These are phyloP conservation scores for Dasysyrphus tricinctus DNA, from an alignment of 2,888 invertebrate species.

Conservation along the genomic window DNA sequence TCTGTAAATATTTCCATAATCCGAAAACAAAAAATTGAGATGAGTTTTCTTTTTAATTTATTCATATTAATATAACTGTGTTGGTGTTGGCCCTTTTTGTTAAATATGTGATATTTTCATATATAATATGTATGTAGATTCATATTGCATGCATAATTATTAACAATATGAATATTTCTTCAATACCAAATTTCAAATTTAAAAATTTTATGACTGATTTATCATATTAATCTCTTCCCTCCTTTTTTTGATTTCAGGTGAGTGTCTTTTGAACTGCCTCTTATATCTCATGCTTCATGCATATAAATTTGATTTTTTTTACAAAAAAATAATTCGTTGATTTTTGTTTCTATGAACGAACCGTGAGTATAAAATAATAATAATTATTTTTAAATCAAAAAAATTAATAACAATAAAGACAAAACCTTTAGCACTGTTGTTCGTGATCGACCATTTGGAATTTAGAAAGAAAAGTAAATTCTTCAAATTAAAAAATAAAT, in stretches of 20 bases:
- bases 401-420: slow-evolving; percentile 14
- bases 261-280: slow-evolving; percentile 23
- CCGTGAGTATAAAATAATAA: slow-evolving; percentile 8
- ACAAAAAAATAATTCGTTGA: background rate
- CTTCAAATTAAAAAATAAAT: background rate
- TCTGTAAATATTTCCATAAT: background rate
- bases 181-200: background rate
- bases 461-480: background rate
- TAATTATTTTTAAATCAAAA: slow-evolving; percentile 25
- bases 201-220: slow-evolving; percentile 14
- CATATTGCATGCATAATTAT: slow-evolving; percentile 60
- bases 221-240: slow-evolving; percentile 14
- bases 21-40: background rate
- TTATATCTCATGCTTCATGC: background rate
- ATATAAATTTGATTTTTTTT: slow-evolving; percentile 16
- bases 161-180: slow-evolving; percentile 9
- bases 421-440: background rate
- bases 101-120: background rate
- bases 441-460: background rate
- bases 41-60: background rate
- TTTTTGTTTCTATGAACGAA: background rate
- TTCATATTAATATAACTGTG: background rate
- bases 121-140: background rate
- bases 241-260: slow-evolving; percentile 55
- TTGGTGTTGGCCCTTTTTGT: background rate